A percentile compares a stretch with the other conserved stretches of the same genome.
Evolutionary conservation across 2,797 vertebrate species (phyloP).

Genomic region (Pantherophis vulpinus): DNA sequence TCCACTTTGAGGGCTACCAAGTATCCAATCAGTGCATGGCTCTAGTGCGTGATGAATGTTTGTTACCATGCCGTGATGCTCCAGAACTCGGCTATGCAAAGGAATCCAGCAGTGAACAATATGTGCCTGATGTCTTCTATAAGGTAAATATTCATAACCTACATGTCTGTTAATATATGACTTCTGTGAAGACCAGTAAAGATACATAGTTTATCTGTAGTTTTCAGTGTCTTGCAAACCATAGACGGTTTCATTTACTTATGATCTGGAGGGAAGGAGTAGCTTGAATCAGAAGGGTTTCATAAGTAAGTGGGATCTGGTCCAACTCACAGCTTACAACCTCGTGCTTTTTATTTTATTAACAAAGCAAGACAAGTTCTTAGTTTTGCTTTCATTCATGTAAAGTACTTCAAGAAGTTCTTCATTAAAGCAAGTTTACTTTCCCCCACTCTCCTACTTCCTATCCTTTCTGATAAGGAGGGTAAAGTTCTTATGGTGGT

Average conservation of each 20-base stretch:
- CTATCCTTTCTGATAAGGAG: neutral
- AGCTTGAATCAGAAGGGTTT: neutral
- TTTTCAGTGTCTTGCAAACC: neutral
- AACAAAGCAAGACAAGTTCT: neutral
- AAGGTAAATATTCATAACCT: conserved; percentile 77
- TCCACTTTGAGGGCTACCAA: conserved; percentile 98
- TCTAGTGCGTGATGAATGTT: conserved; percentile 91
- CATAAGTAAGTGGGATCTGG: neutral
- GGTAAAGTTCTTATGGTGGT: neutral
- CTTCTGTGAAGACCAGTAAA: neutral
- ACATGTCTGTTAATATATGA: neutral
- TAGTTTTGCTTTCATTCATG: neutral
- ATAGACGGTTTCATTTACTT: neutral
- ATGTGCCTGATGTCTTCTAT: conserved; percentile 96
- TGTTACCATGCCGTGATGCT: conserved; percentile 91
- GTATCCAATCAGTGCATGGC: conserved; percentile 99
- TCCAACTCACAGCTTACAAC: neutral
- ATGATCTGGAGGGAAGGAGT: neutral
- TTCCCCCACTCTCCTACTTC: neutral
- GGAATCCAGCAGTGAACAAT: conserved; percentile 97
- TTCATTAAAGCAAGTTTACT: neutral
- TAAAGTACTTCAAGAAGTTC: neutral
- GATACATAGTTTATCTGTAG: neutral
- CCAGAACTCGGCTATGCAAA: conserved; percentile 94
- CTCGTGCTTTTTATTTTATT: neutral